These are phyloP conservation scores for Leuciscus idus DNA, from an alignment of 2,113 vertebrate genomes.

Conservation along the genomic window DNA sequence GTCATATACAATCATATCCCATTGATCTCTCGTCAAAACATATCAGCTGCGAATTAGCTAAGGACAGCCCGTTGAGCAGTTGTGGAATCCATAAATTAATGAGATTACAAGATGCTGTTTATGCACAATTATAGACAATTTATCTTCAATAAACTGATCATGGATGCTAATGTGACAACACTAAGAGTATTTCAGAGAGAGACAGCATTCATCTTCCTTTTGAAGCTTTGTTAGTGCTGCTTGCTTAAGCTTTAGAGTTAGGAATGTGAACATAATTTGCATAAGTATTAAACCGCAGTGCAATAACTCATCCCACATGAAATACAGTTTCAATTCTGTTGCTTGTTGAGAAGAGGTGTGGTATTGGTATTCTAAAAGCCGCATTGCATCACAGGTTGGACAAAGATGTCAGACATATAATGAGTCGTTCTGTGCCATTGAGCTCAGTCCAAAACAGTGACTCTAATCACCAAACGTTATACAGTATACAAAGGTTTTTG, in stretches of 20 bases:
- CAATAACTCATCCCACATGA: not conserved
- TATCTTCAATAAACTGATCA: slow-evolving; percentile 48
- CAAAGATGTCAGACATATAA: not conserved
- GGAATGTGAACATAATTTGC: not conserved
- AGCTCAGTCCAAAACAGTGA: too few relatives aligned
- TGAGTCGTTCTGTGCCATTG: too few relatives aligned
- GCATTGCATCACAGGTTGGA: too few relatives aligned
- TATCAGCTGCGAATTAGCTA: slow-evolving; percentile 37
- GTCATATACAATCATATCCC: slow-evolving; percentile 46
- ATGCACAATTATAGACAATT: slow-evolving; percentile 53
- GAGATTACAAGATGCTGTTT: slow-evolving; percentile 52
- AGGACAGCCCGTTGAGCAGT: not conserved
- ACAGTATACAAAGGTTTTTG: too few relatives aligned
- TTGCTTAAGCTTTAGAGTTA: not conserved
- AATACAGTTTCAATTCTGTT: not conserved
- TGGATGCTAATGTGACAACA: slow-evolving; percentile 42
- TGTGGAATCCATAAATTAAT: slow-evolving; percentile 46
- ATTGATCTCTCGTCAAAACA: slow-evolving; percentile 49
- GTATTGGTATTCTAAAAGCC: not conserved
- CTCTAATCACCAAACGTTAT: too few relatives aligned
- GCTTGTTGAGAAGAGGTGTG: not conserved
- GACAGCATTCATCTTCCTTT: slow-evolving; percentile 22
- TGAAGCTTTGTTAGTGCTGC: slow-evolving; percentile 29
- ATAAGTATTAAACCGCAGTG: not conserved
- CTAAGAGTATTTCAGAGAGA: slow-evolving; percentile 8